Percentiles rank a stretch among this genome's conserved stretches.
These are phyloP conservation scores for Agonum fuliginosum DNA, from an alignment of 2,888 invertebrate genomes.

Conservation along the genomic window DNA sequence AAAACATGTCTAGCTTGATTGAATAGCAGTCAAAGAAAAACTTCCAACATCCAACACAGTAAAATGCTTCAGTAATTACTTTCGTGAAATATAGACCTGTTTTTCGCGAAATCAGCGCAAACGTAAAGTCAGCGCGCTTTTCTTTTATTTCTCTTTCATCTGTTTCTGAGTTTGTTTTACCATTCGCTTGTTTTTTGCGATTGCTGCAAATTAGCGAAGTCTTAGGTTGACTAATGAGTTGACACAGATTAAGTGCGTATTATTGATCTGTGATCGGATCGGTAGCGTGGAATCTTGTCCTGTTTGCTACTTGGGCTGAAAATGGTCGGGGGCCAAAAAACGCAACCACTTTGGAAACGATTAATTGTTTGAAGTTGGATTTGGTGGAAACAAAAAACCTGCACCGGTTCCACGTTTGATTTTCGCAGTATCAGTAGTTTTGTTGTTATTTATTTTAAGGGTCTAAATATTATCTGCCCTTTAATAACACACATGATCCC, in stretches of 20 bases:
- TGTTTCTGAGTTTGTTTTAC: conserved; percentile 18
- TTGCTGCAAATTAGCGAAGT: conserved; percentile 32
- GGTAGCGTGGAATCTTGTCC: conserved; percentile 1
- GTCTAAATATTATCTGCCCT: no score
- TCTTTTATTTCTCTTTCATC: conserved; percentile 40
- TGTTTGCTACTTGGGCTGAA: background rate
- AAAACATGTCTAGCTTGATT: conserved; percentile 52
- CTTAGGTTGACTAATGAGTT: conserved; percentile 67
- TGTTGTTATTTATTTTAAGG: no score
- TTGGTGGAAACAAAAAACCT: background rate
- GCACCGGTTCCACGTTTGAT: background rate
- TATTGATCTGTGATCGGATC: conserved; percentile 68
- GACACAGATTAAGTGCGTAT: conserved; percentile 69
- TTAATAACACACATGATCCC: no score
- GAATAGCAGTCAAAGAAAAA: conserved; percentile 48
- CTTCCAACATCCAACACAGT: conserved; percentile 25
- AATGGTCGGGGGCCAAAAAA: conserved; percentile 3
- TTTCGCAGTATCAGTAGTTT: no score
- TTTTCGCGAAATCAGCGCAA: conserved; percentile 49
- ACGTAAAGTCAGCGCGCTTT: conserved; percentile 13
- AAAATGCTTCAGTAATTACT: conserved; percentile 55
- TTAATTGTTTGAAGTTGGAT: conserved; percentile 27
- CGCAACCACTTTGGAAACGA: conserved; percentile 27
- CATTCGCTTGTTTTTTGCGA: conserved; percentile 39
- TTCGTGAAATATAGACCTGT: conserved; percentile 53